A percentile compares a stretch with the other conserved stretches of the same genome.
These are phyloP conservation scores for Ypsolopha sequella DNA, from an alignment of 2,888 invertebrate species.

Conservation along the genomic window DNA sequence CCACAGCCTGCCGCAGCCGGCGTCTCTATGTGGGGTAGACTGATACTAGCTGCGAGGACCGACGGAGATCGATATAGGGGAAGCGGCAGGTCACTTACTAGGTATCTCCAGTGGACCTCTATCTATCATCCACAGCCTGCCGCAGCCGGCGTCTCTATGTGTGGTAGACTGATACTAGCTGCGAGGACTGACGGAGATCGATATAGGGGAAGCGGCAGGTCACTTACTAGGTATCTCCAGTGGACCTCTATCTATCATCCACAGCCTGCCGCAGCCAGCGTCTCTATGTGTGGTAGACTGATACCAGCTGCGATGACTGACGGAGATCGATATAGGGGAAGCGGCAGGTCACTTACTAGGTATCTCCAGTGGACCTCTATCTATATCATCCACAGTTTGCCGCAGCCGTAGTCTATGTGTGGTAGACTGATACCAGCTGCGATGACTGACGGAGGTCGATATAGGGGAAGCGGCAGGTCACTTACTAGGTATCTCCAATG, in stretches of 20 bases:
- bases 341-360: conserved; percentile 73
- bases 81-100: too few species aligned
- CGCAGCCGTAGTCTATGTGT: conserved; percentile 78
- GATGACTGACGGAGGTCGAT: too few species aligned
- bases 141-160: conserved; percentile 75
- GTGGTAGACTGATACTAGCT: too few species aligned
- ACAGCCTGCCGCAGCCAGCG: conserved; percentile 79
- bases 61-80: too few species aligned
- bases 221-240: conserved; percentile 75
- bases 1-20: conserved; percentile 82
- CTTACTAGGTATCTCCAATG: conserved; percentile 76
- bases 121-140: conserved; percentile 84
- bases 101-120: conserved; percentile 79
- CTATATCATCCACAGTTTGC: conserved; percentile 84
- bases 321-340: too few species aligned
- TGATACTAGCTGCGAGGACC: too few species aligned
- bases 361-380: conserved; percentile 79
- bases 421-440: too few species aligned
- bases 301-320: too few species aligned
- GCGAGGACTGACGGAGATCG: too few species aligned
- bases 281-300: conserved; percentile 72
- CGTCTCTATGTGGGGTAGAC: conserved; percentile 73
- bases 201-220: too few species aligned
- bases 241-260: conserved; percentile 84
- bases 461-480: too few species aligned